phyloP scores from a whole-genome alignment of 2,888 invertebrate genomes.

The Drosophila longiperda region DNA sequence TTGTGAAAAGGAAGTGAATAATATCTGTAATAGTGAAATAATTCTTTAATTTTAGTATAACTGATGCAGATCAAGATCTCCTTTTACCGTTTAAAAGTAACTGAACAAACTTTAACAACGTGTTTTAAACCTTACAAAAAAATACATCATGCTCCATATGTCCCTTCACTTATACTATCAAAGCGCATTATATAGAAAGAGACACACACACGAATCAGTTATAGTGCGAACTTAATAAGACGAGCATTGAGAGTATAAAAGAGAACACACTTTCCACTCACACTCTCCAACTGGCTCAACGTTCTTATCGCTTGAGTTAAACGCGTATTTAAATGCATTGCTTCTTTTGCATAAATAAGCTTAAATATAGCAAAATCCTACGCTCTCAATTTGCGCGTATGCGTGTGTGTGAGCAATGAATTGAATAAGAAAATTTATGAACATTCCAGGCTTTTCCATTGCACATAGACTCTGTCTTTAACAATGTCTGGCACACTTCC shows the following conservation, averaged over 20 bases:
- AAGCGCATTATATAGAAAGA: background rate
- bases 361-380: background rate
- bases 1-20: background rate
- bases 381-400: background rate
- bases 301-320: constrained; percentile 8
- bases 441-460: constrained; percentile 1
- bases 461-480: background rate
- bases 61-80: background rate
- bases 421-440: constrained; percentile 15
- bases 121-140: background rate
- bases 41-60: background rate
- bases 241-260: background rate
- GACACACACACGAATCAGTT: background rate
- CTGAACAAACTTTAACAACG: background rate
- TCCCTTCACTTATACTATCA: background rate
- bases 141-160: background rate
- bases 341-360: constrained; percentile 8
- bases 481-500: constrained; percentile 82
- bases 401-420: background rate
- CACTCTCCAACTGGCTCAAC: background rate
- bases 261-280: background rate
- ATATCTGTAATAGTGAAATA: background rate
- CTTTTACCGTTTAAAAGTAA: background rate
- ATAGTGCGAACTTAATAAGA: background rate
- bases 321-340: background rate